phyloP scores from a whole-genome alignment of 1,140 invertebrate genomes.

The Drosophila sturtevanti region DNA sequence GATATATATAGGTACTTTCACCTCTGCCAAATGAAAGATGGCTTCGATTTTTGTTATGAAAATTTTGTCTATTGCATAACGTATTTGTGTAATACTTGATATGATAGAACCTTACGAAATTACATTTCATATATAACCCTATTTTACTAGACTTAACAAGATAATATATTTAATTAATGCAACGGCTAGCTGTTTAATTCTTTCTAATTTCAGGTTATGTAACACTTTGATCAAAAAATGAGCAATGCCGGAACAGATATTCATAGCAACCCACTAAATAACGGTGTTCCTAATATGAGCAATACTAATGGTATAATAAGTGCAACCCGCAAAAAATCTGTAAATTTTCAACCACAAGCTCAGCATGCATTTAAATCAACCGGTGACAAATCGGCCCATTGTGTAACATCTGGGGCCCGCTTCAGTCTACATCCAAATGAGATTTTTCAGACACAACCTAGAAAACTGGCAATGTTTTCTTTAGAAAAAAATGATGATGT shows the following conservation, averaged over 20 bases:
- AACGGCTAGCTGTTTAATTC: neutral
- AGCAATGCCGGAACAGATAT: neutral
- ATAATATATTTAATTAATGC: too few relatives aligned
- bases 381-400: constrained; percentile 29
- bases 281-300: neutral
- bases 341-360: constrained; percentile 50
- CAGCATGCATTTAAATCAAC: constrained; percentile 50
- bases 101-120: too few relatives aligned
- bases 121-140: too few relatives aligned
- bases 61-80: too few relatives aligned
- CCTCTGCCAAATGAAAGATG: too few relatives aligned
- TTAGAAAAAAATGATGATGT: constrained; percentile 66
- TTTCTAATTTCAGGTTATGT: neutral
- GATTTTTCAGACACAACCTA: constrained; percentile 47
- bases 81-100: too few relatives aligned
- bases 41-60: too few relatives aligned
- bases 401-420: constrained; percentile 42
- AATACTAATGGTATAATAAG: constrained; percentile 8
- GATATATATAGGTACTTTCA: too few relatives aligned
- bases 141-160: too few relatives aligned
- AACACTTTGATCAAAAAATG: neutral
- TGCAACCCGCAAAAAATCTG: constrained; percentile 46
- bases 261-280: neutral
- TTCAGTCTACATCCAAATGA: constrained; percentile 70
- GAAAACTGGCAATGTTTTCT: constrained; percentile 61